Percentiles rank a stretch among this genome's conserved stretches.
Evolutionary conservation across 1,140 invertebrate species (phyloP).

Genomic region (Sweltsa coloradensis): DNA sequence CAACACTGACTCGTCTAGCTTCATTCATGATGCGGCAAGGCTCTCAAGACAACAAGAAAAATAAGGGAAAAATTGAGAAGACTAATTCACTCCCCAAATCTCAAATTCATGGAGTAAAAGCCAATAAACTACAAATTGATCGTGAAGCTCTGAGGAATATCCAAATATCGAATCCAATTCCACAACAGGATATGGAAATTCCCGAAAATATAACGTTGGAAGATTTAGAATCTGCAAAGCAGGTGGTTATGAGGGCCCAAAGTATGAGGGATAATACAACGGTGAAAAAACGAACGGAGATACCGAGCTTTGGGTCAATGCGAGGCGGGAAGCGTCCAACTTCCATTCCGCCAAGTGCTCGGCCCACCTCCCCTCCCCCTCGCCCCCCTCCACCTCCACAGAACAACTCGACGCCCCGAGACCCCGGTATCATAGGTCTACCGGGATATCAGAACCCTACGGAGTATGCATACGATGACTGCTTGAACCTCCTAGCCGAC

Average conservation of each 20-base stretch:
- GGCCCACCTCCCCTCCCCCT: constrained; percentile 49
- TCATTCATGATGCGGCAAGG: constrained; percentile 53
- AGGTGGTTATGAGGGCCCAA: constrained; percentile 53
- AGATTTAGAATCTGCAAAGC: constrained; percentile 25
- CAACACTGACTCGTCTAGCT: constrained; percentile 51
- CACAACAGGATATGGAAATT: constrained; percentile 49
- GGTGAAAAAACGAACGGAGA: constrained; percentile 34
- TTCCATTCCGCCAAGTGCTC: constrained; percentile 44
- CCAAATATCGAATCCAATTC: constrained; percentile 70
- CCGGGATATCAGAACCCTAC: constrained; percentile 38
- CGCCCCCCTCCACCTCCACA: constrained; percentile 37
- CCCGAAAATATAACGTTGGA: constrained; percentile 40
- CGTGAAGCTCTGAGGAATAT: constrained; percentile 55
- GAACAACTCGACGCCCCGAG: not conserved
- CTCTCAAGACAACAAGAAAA: constrained; percentile 31
- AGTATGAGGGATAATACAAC: constrained; percentile 53
- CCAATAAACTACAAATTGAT: constrained; percentile 47
- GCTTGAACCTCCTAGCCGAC: constrained; percentile 46
- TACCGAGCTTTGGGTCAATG: constrained; percentile 73
- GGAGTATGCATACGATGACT: constrained; percentile 58
- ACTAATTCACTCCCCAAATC: constrained; percentile 43
- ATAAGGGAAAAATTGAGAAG: constrained; percentile 32
- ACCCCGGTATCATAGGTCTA: constrained; percentile 26
- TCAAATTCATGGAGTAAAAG: constrained; percentile 40
- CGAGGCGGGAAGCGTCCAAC: constrained; percentile 49